A percentile compares a stretch with the other conserved stretches of the same genome.
Evolutionary conservation across 2,113 vertebrate genomes (phyloP).

Genomic region (Proterorhinus semilunaris): DNA sequence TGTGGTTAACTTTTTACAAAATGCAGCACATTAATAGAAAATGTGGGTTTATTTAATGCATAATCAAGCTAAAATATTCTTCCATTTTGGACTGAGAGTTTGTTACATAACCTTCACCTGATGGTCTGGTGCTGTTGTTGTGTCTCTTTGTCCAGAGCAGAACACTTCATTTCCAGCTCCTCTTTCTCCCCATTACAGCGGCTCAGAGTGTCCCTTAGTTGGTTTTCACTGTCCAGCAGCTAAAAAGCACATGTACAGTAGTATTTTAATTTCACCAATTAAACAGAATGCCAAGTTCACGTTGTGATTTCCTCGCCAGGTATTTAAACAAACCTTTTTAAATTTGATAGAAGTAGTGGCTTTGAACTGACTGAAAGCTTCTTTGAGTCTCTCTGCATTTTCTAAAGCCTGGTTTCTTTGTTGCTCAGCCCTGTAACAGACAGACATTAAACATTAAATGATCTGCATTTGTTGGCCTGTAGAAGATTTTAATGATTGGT

Average conservation of each 20-base stretch:
- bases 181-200: slow-evolving; percentile 83
- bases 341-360: slow-evolving; percentile 80
- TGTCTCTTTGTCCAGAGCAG: slow-evolving; percentile 75
- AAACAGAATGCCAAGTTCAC: too few relatives aligned
- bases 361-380: slow-evolving; percentile 86
- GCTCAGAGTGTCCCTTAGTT: slow-evolving; percentile 77
- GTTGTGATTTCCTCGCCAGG: too few relatives aligned
- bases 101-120: slow-evolving; percentile 67
- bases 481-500: neutral
- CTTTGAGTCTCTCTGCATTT: slow-evolving; percentile 85
- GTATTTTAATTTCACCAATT: too few relatives aligned
- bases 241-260: slow-evolving; percentile 55
- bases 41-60: too few relatives aligned
- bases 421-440: slow-evolving; percentile 81
- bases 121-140: slow-evolving; percentile 73
- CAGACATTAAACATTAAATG: neutral
- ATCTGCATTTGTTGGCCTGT: neutral
- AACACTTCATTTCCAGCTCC: slow-evolving; percentile 77
- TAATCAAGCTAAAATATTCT: neutral
- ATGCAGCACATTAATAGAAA: too few relatives aligned
- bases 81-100: neutral
- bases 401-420: slow-evolving; percentile 90
- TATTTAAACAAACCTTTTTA: slow-evolving; percentile 73
- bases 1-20: too few relatives aligned
- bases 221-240: slow-evolving; percentile 83